phyloP scores from a whole-genome alignment of 2,797 vertebrate species.

The Nannoperca australis region DNA sequence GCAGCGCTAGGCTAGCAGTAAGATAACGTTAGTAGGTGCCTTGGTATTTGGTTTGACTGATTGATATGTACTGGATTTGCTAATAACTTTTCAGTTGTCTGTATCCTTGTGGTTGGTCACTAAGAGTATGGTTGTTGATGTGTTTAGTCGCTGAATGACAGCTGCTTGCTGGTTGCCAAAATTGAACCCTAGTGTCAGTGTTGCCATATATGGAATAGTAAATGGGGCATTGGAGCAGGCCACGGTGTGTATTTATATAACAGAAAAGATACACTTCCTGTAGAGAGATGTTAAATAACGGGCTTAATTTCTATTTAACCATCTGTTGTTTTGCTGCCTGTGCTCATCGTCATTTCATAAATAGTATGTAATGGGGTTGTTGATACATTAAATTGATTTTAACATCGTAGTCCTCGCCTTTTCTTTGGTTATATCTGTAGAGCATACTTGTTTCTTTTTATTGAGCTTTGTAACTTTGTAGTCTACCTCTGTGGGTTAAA shows the following conservation, averaged over 20 bases:
- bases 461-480: neutral
- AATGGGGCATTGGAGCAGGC: constrained; percentile 85
- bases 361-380: neutral
- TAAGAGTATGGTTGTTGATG: constrained; percentile 42
- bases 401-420: neutral
- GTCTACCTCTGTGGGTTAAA: neutral
- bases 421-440: neutral
- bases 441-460: neutral
- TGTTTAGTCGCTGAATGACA: constrained; percentile 78
- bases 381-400: neutral
- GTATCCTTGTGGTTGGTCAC: constrained; percentile 29
- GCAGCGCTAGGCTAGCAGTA: constrained; percentile 23
- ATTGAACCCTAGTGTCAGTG: constrained; percentile 84
- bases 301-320: constrained; percentile 40
- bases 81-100: constrained; percentile 11
- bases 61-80: constrained; percentile 17
- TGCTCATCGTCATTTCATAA: neutral
- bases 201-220: constrained; percentile 88
- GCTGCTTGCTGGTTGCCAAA: constrained; percentile 84
- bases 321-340: constrained; percentile 31
- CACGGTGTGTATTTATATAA: constrained; percentile 89
- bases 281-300: constrained; percentile 70
- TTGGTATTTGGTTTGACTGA: constrained; percentile 9
- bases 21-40: constrained; percentile 22
- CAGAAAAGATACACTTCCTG: constrained; percentile 77